Conservation (phyloP, 2,113 vertebrate species). For the Pheucticus melanocephalus region DNA sequence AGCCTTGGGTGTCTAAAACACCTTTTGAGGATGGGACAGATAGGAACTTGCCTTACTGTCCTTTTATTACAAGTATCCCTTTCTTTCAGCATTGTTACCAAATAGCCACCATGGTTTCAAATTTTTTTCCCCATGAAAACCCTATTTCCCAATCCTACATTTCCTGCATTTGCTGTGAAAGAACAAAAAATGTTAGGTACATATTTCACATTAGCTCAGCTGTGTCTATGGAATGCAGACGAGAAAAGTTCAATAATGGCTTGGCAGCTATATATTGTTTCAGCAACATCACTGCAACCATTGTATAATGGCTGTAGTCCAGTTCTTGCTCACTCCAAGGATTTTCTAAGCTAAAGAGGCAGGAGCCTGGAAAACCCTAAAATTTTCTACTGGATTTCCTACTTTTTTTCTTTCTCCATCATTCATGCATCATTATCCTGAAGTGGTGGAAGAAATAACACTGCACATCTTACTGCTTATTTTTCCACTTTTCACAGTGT, state of each 20-base stretch:
- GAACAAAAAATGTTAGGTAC: not conserved
- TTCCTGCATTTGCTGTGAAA: not conserved
- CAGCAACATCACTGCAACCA: not conserved
- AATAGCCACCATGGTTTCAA: not conserved
- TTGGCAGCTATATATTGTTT: not conserved
- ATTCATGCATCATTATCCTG: not conserved
- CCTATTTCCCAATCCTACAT: not conserved
- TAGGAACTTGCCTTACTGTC: not conserved
- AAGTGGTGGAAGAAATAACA: not conserved
- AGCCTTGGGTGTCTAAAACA: not conserved
- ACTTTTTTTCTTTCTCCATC: not conserved
- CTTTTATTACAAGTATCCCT: not conserved
- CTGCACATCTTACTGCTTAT: not conserved
- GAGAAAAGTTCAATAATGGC: not conserved
- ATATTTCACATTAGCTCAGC: not conserved
- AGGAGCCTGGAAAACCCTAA: not conserved
- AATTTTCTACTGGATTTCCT: not conserved
- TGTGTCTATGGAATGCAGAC: not conserved
- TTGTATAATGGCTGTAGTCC: not conserved
- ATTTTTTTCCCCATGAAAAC: not conserved
- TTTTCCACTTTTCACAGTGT: not conserved
- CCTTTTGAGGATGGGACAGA: not conserved
- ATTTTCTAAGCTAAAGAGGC: not conserved
- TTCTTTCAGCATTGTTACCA: not conserved
- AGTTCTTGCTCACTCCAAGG: not conserved